These are phyloP conservation scores for Melospiza georgiana DNA, from an alignment of 2,113 vertebrate genomes.

Conservation along the genomic window DNA sequence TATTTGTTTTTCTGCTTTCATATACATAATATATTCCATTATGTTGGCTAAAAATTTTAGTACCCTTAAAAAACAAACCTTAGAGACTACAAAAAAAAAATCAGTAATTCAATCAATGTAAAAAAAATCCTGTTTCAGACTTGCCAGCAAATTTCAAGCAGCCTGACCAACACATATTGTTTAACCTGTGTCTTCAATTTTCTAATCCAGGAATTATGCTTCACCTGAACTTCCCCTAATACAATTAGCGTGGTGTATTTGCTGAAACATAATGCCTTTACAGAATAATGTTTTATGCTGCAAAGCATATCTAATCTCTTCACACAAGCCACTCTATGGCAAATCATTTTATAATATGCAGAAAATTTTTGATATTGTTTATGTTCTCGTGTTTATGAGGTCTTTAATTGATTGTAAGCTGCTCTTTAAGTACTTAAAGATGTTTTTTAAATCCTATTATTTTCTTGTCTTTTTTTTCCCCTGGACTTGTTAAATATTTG, in stretches of 20 bases:
- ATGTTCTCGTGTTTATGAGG: background rate
- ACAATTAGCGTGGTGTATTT: constrained; percentile 55
- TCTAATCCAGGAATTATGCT: constrained; percentile 52
- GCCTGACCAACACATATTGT: background rate
- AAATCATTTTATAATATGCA: constrained; percentile 60
- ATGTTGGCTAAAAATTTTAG: background rate
- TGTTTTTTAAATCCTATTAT: constrained; percentile 4
- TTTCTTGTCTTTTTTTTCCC: background rate
- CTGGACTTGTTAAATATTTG: background rate
- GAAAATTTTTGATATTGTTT: constrained; percentile 32
- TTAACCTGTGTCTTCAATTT: background rate
- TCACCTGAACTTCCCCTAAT: constrained; percentile 49
- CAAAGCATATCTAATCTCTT: constrained; percentile 63
- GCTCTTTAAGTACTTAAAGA: constrained; percentile 32
- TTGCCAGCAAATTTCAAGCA: background rate
- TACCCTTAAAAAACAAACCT: background rate
- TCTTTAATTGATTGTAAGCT: constrained; percentile 53
- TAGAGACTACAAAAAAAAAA: background rate
- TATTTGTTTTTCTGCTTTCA: background rate
- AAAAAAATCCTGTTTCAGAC: background rate
- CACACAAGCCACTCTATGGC: background rate
- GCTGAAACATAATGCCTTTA: constrained; percentile 56
- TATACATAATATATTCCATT: background rate
- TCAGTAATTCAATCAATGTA: background rate
- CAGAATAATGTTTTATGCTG: constrained; percentile 55